Conservation (phyloP, 30 jellyfish, hydroid and myxozoan genomes). For the Pelagia noctiluca region DNA sequence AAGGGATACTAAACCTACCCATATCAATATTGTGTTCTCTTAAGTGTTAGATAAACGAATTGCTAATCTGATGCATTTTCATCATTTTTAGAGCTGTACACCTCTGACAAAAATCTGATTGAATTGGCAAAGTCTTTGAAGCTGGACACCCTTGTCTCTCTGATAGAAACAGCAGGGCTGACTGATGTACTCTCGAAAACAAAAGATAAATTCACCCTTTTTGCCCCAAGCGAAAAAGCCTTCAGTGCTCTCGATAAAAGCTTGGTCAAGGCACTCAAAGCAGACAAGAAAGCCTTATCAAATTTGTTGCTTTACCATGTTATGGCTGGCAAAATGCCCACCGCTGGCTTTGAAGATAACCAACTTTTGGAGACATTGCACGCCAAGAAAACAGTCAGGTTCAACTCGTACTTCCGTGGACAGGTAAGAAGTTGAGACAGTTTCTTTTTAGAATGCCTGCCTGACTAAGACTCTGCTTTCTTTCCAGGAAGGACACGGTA, state of each 20-base stretch:
- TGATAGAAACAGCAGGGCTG: constrained; percentile 55
- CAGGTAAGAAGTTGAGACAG: constrained; percentile 31
- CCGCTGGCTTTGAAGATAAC: constrained; percentile 57
- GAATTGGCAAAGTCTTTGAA: constrained; percentile 49
- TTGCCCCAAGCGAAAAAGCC: constrained; percentile 73
- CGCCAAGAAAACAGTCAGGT: constrained; percentile 43
- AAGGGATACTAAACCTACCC: too few relatives aligned
- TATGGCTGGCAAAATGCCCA: constrained; percentile 60
- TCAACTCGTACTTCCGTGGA: constrained; percentile 35
- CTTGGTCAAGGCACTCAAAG: constrained; percentile 1
- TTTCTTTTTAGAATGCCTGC: not conserved
- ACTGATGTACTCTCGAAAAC: constrained; percentile 13
- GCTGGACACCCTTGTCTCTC: constrained; percentile 37
- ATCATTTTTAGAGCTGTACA: constrained; percentile 63
- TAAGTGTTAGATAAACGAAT: too few relatives aligned
- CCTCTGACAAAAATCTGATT: constrained; percentile 40
- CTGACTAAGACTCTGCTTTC: not conserved
- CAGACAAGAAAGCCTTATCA: constrained; percentile 44
- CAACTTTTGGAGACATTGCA: constrained; percentile 37
- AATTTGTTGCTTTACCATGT: constrained; percentile 53
- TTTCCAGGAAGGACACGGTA: too few relatives aligned
- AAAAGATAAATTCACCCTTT: constrained; percentile 43
- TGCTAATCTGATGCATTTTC: too few relatives aligned
- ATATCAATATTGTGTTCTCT: too few relatives aligned
- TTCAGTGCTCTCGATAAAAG: constrained; percentile 34